These are phyloP conservation scores for Galerucella calmariensis DNA, from an alignment of 2,888 invertebrate genomes.

Conservation along the genomic window DNA sequence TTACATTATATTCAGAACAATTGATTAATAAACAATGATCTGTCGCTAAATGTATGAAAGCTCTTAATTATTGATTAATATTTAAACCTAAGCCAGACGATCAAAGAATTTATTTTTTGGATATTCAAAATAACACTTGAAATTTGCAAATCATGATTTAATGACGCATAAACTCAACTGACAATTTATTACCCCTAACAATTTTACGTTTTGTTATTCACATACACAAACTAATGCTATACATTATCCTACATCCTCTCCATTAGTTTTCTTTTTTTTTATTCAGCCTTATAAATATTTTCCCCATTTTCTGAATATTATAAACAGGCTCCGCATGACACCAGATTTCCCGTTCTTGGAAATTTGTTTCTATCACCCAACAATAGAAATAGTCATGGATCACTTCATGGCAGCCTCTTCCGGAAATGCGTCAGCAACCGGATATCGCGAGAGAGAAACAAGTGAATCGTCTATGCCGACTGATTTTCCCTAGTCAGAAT, in stretches of 20 bases:
- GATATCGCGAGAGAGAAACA: slow-evolving; percentile 52
- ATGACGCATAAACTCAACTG: background rate
- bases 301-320: slow-evolving; percentile 38
- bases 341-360: slow-evolving; percentile 40
- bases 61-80: no score
- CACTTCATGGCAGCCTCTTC: slow-evolving; percentile 46
- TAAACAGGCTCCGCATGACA: slow-evolving; percentile 22
- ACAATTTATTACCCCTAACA: background rate
- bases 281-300: slow-evolving; percentile 23
- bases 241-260: slow-evolving; percentile 17
- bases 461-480: slow-evolving; percentile 41
- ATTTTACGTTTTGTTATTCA: background rate
- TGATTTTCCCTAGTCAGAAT: slow-evolving; percentile 19
- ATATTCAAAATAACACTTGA: no score
- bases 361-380: slow-evolving; percentile 45
- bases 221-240: slow-evolving; percentile 2
- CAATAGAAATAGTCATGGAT: slow-evolving; percentile 49
- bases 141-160: background rate
- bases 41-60: no score
- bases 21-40: no score
- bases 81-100: no score
- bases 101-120: no score
- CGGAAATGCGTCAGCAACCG: slow-evolving; percentile 55
- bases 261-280: slow-evolving; percentile 18
- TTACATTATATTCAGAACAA: no score